Conservation (phyloP, 2,113 vertebrate species). For the Colinus virginianus region DNA sequence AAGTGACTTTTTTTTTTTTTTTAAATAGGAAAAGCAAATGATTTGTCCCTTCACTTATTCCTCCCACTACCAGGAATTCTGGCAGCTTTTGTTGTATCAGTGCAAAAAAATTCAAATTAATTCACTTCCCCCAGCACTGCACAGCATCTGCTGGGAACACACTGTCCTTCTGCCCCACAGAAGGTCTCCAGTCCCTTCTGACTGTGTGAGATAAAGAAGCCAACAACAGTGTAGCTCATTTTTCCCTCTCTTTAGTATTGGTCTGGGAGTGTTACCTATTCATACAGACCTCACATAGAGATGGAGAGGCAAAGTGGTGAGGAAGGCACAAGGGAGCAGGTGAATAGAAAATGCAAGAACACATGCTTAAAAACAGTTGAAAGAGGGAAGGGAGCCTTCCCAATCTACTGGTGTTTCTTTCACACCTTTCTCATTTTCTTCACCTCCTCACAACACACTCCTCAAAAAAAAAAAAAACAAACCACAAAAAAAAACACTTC, state of each 20-base stretch:
- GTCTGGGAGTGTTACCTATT: not conserved
- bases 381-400: not conserved
- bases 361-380: not conserved
- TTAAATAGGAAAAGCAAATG: not conserved
- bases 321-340: not conserved
- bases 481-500: not conserved
- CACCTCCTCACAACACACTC: not conserved
- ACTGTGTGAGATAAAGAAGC: accelerated
- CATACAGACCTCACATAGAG: not conserved
- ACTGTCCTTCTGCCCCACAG: not conserved
- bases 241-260: not conserved
- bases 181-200: not conserved
- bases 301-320: not conserved
- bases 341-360: not conserved
- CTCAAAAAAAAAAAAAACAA: not conserved
- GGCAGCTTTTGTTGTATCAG: not conserved
- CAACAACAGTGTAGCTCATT: not conserved
- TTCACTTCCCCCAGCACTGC: not conserved
- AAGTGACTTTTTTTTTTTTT: not conserved
- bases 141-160: not conserved
- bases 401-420: not conserved
- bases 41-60: not conserved
- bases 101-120: not conserved
- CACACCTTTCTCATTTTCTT: not conserved
- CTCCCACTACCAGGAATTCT: not conserved